Conservation (phyloP, 2,888 invertebrate genomes). For the Trilocha varians region DNA sequence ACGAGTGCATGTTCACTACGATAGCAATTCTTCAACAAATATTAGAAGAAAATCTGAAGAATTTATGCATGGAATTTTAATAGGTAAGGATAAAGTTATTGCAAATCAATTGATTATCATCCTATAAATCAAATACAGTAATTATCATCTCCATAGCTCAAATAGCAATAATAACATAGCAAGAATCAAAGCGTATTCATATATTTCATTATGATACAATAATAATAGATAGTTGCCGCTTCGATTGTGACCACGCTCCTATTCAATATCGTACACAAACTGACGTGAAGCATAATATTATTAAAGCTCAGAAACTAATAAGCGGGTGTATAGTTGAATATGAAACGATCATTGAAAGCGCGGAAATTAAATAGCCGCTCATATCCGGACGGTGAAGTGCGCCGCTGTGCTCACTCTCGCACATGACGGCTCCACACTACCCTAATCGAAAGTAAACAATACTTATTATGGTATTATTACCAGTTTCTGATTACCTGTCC, state of each 20-base stretch:
- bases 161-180: background rate
- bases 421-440: constrained; percentile 1
- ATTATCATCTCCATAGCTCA: no score
- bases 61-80: no score
- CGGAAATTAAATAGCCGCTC: constrained; percentile 70
- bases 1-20: constrained; percentile 7
- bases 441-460: background rate
- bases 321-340: constrained; percentile 38
- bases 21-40: background rate
- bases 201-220: no score
- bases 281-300: constrained; percentile 19
- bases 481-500: no score
- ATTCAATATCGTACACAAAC: background rate
- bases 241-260: background rate
- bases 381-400: constrained; percentile 52
- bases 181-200: no score
- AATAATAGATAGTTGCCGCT: background rate
- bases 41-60: no score
- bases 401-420: constrained; percentile 14
- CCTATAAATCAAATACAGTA: no score
- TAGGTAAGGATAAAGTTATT: no score
- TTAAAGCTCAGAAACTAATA: constrained; percentile 30
- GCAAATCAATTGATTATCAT: no score
- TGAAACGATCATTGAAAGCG: constrained; percentile 55
- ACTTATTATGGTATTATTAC: background rate